These are phyloP conservation scores for Percopsis omiscomaycus DNA, from an alignment of 2,797 vertebrate species.

Conservation along the genomic window DNA sequence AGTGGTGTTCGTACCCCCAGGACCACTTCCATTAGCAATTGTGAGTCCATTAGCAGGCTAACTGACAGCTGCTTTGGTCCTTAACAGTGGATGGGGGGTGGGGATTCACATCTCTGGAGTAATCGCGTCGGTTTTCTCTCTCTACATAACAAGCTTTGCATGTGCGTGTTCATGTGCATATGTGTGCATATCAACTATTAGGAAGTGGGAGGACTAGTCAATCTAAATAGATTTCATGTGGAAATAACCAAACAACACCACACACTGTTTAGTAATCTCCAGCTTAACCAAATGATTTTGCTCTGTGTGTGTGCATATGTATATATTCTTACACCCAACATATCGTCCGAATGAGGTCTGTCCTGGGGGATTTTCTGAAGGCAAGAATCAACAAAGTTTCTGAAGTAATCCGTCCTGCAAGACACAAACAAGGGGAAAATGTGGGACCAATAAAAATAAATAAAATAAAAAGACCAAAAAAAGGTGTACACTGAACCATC, in stretches of 20 bases:
- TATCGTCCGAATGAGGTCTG: slow-evolving; percentile 95
- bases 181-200: slow-evolving; percentile 34
- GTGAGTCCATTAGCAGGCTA: slow-evolving; percentile 60
- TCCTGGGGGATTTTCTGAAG: slow-evolving; percentile 99
- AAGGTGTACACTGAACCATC: background rate
- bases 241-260: slow-evolving; percentile 45
- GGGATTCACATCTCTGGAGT: slow-evolving; percentile 50
- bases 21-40: slow-evolving; percentile 56
- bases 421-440: slow-evolving; percentile 45
- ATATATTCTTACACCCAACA: slow-evolving; percentile 87
- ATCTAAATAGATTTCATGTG: background rate
- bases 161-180: slow-evolving; percentile 15
- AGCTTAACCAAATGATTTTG: slow-evolving; percentile 38
- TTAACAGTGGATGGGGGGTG: slow-evolving; percentile 32
- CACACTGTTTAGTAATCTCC: slow-evolving; percentile 31
- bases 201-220: slow-evolving; percentile 32
- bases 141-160: background rate
- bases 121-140: slow-evolving; percentile 36
- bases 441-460: slow-evolving; percentile 15
- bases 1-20: slow-evolving; percentile 25
- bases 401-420: slow-evolving; percentile 97
- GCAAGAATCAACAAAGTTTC: slow-evolving; percentile 98
- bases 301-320: slow-evolving; percentile 3
- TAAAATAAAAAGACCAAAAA: slow-evolving; percentile 15
- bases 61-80: slow-evolving; percentile 63